Conservation (phyloP, 2,113 vertebrate species). For the Chionis minor region DNA sequence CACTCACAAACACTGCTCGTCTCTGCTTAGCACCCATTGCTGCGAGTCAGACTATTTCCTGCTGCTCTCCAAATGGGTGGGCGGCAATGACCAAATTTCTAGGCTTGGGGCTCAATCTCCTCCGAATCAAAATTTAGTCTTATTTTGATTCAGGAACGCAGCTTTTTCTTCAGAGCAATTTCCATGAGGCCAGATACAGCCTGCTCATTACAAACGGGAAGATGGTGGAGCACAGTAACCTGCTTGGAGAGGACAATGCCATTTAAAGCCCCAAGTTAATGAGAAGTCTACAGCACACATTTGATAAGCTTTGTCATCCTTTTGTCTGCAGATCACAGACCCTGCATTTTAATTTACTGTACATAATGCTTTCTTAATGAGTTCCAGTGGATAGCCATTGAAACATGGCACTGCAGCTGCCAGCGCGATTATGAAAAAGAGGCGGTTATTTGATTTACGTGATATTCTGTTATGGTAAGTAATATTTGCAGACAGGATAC, state of each 20-base stretch:
- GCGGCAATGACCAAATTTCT: neutral
- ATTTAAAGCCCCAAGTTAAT: constrained; percentile 70
- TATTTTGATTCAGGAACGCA: constrained; percentile 6
- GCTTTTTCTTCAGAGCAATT: constrained; percentile 24
- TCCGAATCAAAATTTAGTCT: neutral
- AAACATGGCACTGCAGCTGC: constrained; percentile 74
- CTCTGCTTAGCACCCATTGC: neutral
- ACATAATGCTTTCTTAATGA: constrained; percentile 83
- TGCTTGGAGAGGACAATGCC: constrained; percentile 63
- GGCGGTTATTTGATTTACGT: constrained; percentile 77
- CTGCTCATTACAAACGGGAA: constrained; percentile 53
- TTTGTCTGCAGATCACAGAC: constrained; percentile 79
- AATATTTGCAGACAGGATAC: constrained; percentile 74
- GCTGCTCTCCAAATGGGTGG: neutral
- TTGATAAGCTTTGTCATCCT: constrained; percentile 80
- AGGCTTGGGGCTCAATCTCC: neutral
- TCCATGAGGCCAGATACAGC: neutral
- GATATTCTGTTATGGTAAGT: constrained; percentile 73
- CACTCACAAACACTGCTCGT: rapidly evolving
- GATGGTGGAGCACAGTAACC: constrained; percentile 12
- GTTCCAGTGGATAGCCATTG: constrained; percentile 76
- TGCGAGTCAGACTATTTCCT: neutral
- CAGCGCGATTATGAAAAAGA: constrained; percentile 57
- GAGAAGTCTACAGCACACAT: constrained; percentile 73
- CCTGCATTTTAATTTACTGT: constrained; percentile 80